phyloP scores from a whole-genome alignment of 2,797 vertebrate species.

The Sebastes trivittatus region DNA sequence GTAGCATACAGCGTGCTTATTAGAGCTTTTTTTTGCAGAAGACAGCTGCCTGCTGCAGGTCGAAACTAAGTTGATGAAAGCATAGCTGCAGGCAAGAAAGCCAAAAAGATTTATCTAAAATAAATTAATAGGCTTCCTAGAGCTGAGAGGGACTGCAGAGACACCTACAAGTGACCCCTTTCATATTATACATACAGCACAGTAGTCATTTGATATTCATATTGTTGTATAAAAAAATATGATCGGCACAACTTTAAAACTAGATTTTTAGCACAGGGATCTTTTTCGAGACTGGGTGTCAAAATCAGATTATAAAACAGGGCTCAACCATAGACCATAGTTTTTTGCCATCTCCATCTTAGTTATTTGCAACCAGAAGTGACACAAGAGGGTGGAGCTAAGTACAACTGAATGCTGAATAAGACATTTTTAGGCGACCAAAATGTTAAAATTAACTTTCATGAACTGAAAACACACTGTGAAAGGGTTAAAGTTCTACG shows the following conservation, averaged over 20 bases:
- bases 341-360: too few species aligned
- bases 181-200: neutral
- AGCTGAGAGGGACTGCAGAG: slow-evolving; percentile 10
- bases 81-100: slow-evolving; percentile 16
- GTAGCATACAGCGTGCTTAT: neutral
- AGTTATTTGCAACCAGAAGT: too few species aligned
- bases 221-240: neutral
- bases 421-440: too few species aligned
- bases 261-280: neutral
- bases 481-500: too few species aligned
- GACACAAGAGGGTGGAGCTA: too few species aligned
- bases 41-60: slow-evolving; percentile 7
- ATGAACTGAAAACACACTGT: too few species aligned
- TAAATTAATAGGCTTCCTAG: neutral
- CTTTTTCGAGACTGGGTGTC: neutral
- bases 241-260: neutral
- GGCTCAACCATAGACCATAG: neutral
- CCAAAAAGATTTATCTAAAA: slow-evolving; percentile 34
- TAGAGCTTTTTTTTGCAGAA: neutral
- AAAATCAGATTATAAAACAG: neutral
- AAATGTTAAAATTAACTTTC: too few species aligned
- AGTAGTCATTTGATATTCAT: neutral
- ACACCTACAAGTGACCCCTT: neutral
- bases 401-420: too few species aligned
- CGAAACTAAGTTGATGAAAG: slow-evolving; percentile 9